Base-by-base conservation (phyloP, 1,140 invertebrate species). In the Paracyclopina nana region DNA sequence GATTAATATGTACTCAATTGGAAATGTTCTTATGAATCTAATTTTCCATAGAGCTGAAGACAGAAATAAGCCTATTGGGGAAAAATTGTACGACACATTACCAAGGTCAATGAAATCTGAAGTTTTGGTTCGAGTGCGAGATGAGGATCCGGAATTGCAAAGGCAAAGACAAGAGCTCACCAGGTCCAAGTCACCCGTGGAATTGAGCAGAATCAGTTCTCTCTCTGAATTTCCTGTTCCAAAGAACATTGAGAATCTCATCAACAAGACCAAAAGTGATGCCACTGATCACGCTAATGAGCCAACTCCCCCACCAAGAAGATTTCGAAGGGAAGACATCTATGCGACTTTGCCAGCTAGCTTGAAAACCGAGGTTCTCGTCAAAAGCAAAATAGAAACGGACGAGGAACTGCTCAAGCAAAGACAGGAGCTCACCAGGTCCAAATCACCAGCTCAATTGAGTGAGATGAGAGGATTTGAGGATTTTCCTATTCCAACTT, bases 191-290 rank as follows among this genome's bases (percentile, higher is more conserved):
- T 22, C 50, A 18, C 50, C 50, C 2, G 28, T n/a, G 16, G 50
- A 52, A 28, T 16, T 52, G 1, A 24, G 31, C n/a, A 30, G 43
- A 44, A 52, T 52, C 24, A 14, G 14, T 14, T 46, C 31, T 4
- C 22, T 52, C 16, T 46, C 38, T 14, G 50, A 52, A n/a, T 11
- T 52, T 18, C 50, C 50, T 24, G 27, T 52, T 12, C 50, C 50
- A 26, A 28, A 24, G 3, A 26, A 14, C 25, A 28, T 48, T 27
- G 25, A 48, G 30, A 48, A 48, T 29, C 4, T 48, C n/a, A n/a
- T n/a, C n/a, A n/a, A n/a, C n/a, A n/a, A n/a, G n/a, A n/a, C n/a
- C n/a, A n/a, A n/a, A n/a, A n/a, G n/a, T n/a, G n/a, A n/a, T n/a
- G n/a, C n/a, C n/a, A n/a, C n/a, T n/a, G n/a, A n/a, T n/a, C n/a